Percentiles rank a stretch among this genome's conserved stretches.
phyloP scores from a whole-genome alignment of 2,113 vertebrate species.

The Lutjanus erythropterus region DNA sequence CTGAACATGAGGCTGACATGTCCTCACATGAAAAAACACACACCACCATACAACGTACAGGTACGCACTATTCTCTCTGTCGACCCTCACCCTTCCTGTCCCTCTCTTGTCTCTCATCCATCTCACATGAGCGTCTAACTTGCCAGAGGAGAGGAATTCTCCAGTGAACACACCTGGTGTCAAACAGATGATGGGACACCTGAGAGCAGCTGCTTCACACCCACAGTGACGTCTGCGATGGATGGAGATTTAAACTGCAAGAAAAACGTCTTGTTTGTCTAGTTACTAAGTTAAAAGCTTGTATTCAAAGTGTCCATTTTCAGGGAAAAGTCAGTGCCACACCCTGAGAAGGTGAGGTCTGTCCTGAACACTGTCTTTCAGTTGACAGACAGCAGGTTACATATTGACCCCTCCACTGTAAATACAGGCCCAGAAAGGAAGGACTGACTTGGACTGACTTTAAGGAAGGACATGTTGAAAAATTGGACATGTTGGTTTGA shows the following conservation, averaged over 20 bases:
- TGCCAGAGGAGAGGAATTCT: slow-evolving; percentile 18
- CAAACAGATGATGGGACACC: neutral
- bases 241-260: too few species aligned
- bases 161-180: slow-evolving; percentile 35
- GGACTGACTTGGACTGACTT: too few species aligned
- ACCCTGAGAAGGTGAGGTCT: too few species aligned
- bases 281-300: neutral
- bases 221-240: neutral
- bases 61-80: neutral
- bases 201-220: neutral
- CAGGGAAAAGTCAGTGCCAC: neutral
- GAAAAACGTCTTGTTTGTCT: too few species aligned
- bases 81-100: too few species aligned
- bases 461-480: too few species aligned
- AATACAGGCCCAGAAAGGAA: neutral
- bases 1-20: neutral
- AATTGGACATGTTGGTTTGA: too few species aligned
- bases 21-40: neutral
- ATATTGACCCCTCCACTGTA: neutral
- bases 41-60: neutral
- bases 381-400: neutral
- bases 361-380: neutral
- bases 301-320: neutral
- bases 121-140: neutral
- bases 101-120: neutral